A percentile compares a stretch with the other conserved stretches of the same genome.
Evolutionary conservation across 2,888 invertebrate genomes (phyloP).

Genomic region (Apocheima hispidaria): DNA sequence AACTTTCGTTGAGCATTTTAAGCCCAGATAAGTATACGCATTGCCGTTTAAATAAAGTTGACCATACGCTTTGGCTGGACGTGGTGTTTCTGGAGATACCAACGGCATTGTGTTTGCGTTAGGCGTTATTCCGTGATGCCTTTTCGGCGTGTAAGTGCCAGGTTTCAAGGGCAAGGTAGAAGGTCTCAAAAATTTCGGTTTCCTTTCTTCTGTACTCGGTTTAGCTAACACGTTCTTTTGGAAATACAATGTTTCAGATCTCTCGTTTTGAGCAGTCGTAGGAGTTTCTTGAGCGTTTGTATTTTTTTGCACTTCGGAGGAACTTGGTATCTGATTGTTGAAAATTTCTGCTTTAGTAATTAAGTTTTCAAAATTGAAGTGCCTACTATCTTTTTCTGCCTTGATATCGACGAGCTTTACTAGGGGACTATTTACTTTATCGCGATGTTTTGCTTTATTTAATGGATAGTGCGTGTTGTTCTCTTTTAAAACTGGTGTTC

Average conservation of each 20-base stretch:
- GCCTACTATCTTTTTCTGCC: slow-evolving; percentile 70
- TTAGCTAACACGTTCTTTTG: slow-evolving; percentile 73
- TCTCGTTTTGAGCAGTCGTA: slow-evolving; percentile 64
- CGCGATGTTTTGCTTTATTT: slow-evolving; percentile 64
- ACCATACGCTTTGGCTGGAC: slow-evolving; percentile 95
- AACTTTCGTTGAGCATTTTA: slow-evolving; percentile 95
- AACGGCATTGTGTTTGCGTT: slow-evolving; percentile 93
- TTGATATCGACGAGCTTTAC: slow-evolving; percentile 61
- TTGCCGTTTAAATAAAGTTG: slow-evolving; percentile 96
- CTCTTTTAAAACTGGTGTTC: slow-evolving; percentile 70
- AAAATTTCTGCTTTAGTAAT: slow-evolving; percentile 84
- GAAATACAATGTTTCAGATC: slow-evolving; percentile 82
- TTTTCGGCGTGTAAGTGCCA: slow-evolving; percentile 92
- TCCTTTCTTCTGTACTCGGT: slow-evolving; percentile 70
- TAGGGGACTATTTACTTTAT: slow-evolving; percentile 55
- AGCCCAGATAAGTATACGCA: slow-evolving; percentile 95
- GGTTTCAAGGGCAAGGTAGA: slow-evolving; percentile 94
- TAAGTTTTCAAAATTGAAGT: slow-evolving; percentile 82
- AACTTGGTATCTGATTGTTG: slow-evolving; percentile 76
- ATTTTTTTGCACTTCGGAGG: slow-evolving; percentile 76
- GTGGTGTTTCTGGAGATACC: slow-evolving; percentile 96
- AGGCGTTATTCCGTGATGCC: slow-evolving; percentile 93
- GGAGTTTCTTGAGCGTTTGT: slow-evolving; percentile 66
- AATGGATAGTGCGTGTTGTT: slow-evolving; percentile 56
- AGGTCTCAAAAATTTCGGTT: slow-evolving; percentile 91